These are phyloP conservation scores for Hemibagrus guttatus DNA, from an alignment of 2,797 vertebrate species.

Conservation along the genomic window DNA sequence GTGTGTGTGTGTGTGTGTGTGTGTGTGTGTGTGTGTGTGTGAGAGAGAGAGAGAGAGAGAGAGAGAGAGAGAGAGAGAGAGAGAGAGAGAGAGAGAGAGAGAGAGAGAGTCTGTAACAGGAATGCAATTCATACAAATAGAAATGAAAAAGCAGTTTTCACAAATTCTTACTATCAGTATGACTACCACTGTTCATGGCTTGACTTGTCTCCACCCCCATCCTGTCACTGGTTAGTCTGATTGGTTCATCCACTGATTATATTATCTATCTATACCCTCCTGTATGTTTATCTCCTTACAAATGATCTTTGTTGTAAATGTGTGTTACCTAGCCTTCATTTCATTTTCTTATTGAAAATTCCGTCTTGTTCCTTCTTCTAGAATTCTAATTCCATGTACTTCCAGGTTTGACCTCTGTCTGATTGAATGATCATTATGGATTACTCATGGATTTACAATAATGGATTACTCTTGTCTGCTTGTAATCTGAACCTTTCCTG, in stretches of 20 bases:
- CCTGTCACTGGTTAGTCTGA: neutral
- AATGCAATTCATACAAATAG: neutral
- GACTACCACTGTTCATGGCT: neutral
- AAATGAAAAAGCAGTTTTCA: neutral
- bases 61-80: too few species aligned
- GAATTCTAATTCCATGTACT: neutral
- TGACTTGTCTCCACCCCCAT: neutral
- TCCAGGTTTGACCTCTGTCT: neutral
- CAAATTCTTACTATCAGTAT: neutral
- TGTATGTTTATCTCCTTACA: neutral
- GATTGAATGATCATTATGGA: neutral
- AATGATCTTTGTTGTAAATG: neutral
- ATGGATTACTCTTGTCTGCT: neutral
- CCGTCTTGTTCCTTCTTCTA: neutral
- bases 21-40: too few species aligned
- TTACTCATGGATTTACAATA: neutral
- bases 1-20: too few species aligned
- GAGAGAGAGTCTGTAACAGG: neutral
- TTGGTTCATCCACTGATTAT: neutral
- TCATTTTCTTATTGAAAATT: neutral
- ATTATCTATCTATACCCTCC: neutral
- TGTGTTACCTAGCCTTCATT: neutral
- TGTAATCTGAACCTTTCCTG: neutral
- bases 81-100: too few species aligned
- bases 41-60: too few species aligned